Evolutionary conservation across 2,888 invertebrate genomes (phyloP), one percentile per base, ranked within the genome.

Genomic region (Drosophila fungiperda): DNA sequence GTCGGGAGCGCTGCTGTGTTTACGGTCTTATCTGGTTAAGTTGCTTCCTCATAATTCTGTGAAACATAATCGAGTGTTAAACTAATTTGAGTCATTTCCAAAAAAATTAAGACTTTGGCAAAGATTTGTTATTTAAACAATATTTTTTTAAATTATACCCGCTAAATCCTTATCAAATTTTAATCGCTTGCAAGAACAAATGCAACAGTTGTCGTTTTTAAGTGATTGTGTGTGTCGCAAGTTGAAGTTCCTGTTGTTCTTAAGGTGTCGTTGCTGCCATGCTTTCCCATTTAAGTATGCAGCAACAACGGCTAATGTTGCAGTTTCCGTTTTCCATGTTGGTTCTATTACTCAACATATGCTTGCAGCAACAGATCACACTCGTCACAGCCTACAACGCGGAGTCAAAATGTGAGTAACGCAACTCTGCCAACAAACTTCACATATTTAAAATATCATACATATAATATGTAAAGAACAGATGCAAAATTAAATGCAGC

Each of bases 391-490:
- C 81, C 77, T 71, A 73, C 79, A 80, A 49, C 62, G 45, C 53
- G 58, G 71, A 84, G 79, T 81, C 87, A 85, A 87, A 84, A 87
- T 81, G 87, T 87, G 80, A 87, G 89, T 71, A 29, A 35, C 64
- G 61, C 49, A 62, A 50, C 50, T 20, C 59, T 4, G 38, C 6
- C 17, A 38, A 20, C 12, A 23, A 53, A 67, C 67, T 54, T 67
- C 40, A n/a, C 17, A 29, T 33, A 53, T 23, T 4, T 6, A 40
- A 26, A 23, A 26, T 38, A 20, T 7, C 20, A 29, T 12, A n/a
- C 23, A 32, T 7, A n/a, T 23, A 17, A 42, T 17, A 42, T n/a
- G 29, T 29, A 26, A 42, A 1, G 78, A 78, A 66, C 79, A 68
- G 66, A 66, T 64, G 77, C 69, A 68, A 78, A 71, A 78, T 78